Percentiles rank a stretch among this genome's conserved stretches.
Conservation (phyloP, 1,140 invertebrate species). For the Leptonema lineaticorne region DNA sequence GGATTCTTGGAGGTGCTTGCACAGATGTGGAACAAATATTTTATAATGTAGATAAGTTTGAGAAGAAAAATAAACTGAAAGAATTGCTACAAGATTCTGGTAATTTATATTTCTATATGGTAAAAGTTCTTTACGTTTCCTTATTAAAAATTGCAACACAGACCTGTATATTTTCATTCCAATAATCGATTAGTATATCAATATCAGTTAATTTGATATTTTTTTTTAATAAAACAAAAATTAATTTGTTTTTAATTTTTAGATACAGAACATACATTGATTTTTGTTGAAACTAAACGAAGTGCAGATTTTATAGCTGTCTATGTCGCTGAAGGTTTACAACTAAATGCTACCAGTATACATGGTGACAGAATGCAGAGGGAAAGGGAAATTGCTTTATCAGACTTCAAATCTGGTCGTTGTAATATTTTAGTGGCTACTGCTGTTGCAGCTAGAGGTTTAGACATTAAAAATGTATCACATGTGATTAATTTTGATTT, state of each 20-base stretch:
- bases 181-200: neutral
- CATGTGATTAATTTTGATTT: conserved; percentile 94
- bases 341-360: conserved; percentile 80
- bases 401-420: conserved; percentile 75
- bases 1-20: conserved; percentile 87
- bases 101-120: conserved; percentile 45
- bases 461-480: conserved; percentile 81
- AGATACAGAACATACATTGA: conserved; percentile 59
- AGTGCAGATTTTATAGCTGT: conserved; percentile 87
- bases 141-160: neutral
- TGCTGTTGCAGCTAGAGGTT: conserved; percentile 87
- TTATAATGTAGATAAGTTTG: conserved; percentile 68
- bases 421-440: conserved; percentile 86
- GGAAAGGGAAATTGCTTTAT: conserved; percentile 85
- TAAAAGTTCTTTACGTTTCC: too few relatives aligned
- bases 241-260: conserved; percentile 17
- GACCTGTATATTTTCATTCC: neutral
- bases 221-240: neutral
- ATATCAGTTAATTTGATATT: neutral
- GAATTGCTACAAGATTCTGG: conserved; percentile 66
- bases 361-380: conserved; percentile 89
- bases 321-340: conserved; percentile 63
- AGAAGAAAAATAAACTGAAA: conserved; percentile 74
- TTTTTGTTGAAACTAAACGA: conserved; percentile 89
- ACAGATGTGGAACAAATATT: conserved; percentile 86